A percentile compares a stretch with the other conserved stretches of the same genome.
phyloP scores from a whole-genome alignment of 2,888 invertebrate genomes.

The Dryocosmus kuriphilus region DNA sequence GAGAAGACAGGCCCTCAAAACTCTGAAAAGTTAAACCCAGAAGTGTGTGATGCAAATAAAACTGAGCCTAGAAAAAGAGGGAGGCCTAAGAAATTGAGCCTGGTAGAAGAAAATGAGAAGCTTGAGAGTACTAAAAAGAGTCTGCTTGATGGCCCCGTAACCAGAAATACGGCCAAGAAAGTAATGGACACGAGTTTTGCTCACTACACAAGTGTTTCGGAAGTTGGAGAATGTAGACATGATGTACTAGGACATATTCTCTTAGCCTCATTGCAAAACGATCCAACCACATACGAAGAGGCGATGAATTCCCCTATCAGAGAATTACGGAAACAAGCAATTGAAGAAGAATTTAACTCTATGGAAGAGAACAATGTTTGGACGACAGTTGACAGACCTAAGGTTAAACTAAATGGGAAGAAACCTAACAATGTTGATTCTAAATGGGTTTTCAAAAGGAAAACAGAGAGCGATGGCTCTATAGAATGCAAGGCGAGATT shows the following conservation, averaged over 20 bases:
- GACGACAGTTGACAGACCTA: neutral
- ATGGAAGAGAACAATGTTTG: slow-evolving; percentile 47
- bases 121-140: slow-evolving; percentile 14
- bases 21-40: slow-evolving; percentile 39
- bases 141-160: slow-evolving; percentile 21
- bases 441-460: slow-evolving; percentile 56
- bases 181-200: slow-evolving; percentile 48
- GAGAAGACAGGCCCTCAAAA: slow-evolving; percentile 9
- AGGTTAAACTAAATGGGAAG: too few relatives aligned
- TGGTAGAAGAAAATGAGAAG: neutral
- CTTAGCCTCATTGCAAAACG: slow-evolving; percentile 45
- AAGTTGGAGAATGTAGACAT: slow-evolving; percentile 40
- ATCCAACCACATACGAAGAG: slow-evolving; percentile 50
- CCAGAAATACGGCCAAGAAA: slow-evolving; percentile 46
- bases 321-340: slow-evolving; percentile 43
- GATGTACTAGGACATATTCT: slow-evolving; percentile 45
- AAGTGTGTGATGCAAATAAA: slow-evolving; percentile 41
- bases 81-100: slow-evolving; percentile 45
- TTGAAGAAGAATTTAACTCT: slow-evolving; percentile 41
- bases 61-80: slow-evolving; percentile 50
- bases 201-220: slow-evolving; percentile 40
- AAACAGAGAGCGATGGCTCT: slow-evolving; percentile 42
- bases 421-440: slow-evolving; percentile 39
- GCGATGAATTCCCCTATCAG: slow-evolving; percentile 43
- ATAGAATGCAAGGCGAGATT: slow-evolving; percentile 53